Evolutionary conservation across 2,888 invertebrate genomes (phyloP).

Genomic region (Drosophila paracracens): DNA sequence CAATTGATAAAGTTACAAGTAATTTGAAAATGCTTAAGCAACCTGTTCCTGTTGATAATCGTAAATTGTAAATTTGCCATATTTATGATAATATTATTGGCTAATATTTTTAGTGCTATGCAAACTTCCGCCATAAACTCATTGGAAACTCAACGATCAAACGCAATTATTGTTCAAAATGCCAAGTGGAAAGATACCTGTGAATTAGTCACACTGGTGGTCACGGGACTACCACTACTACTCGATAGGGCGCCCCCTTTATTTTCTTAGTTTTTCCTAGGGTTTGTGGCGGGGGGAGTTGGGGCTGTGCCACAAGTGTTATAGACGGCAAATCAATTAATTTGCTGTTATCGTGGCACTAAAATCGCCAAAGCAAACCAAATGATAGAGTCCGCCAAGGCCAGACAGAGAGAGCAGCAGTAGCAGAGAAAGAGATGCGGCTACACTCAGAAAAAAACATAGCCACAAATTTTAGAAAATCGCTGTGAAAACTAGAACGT

Average conservation of each 20-base stretch:
- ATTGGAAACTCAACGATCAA: conserved; percentile 11
- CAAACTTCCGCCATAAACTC: conserved; percentile 45
- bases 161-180: conserved; percentile 23
- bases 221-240: conserved; percentile 36
- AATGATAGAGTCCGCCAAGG: neutral
- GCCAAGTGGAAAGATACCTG: neutral
- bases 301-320: conserved; percentile 24
- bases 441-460: neutral
- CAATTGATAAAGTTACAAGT: neutral
- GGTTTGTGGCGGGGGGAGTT: neutral
- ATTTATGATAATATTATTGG: conserved; percentile 4
- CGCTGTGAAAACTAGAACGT: accelerated
- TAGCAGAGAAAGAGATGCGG: neutral
- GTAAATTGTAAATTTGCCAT: neutral
- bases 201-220: conserved; percentile 23
- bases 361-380: conserved; percentile 36
- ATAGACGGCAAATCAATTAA: conserved; percentile 68
- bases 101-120: neutral
- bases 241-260: neutral
- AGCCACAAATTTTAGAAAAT: accelerated
- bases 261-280: neutral
- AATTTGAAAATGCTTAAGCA: accelerated
- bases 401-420: neutral
- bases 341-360: conserved; percentile 52
- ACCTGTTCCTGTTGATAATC: conserved; percentile 12